Evolutionary conservation across 2,888 invertebrate genomes (phyloP).

Genomic region (Seira sanloemensis): DNA sequence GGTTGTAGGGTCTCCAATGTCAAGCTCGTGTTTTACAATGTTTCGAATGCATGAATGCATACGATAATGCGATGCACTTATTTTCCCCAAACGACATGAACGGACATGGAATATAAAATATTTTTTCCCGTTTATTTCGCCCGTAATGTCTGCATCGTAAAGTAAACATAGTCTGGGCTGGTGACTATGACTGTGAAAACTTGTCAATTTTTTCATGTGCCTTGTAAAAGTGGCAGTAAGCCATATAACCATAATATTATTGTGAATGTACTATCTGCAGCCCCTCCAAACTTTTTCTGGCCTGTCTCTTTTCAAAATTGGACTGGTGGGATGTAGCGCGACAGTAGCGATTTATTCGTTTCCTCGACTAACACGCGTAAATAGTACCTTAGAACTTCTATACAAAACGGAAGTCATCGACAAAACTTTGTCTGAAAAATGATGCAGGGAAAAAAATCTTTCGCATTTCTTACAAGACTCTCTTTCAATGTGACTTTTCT

Average conservation of each 20-base stretch:
- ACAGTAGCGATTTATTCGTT: constrained; percentile 45
- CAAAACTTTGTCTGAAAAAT: constrained; percentile 12
- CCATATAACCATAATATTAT: too few species aligned
- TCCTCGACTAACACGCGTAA: neutral
- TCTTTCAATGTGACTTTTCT: neutral
- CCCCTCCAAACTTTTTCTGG: constrained; percentile 7
- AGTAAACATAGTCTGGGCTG: neutral
- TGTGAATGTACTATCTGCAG: too few species aligned
- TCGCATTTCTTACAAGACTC: neutral
- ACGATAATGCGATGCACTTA: constrained; percentile 9
- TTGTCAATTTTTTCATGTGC: neutral
- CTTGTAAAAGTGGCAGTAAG: too few species aligned
- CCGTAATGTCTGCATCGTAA: constrained; percentile 9
- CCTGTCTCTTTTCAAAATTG: constrained; percentile 52
- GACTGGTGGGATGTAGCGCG: constrained; percentile 47
- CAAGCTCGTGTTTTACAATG: constrained; percentile 3
- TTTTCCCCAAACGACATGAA: neutral
- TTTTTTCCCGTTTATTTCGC: constrained; percentile 11
- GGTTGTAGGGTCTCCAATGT: too few species aligned
- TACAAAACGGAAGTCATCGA: neutral
- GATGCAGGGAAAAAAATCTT: neutral
- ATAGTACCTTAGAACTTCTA: neutral
- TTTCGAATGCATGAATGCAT: constrained; percentile 13
- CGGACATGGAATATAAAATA: constrained; percentile 10
- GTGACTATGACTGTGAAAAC: constrained; percentile 11